These are phyloP conservation scores for Syncerus caffer DNA, from an alignment of 2,797 vertebrate species.

Conservation along the genomic window DNA sequence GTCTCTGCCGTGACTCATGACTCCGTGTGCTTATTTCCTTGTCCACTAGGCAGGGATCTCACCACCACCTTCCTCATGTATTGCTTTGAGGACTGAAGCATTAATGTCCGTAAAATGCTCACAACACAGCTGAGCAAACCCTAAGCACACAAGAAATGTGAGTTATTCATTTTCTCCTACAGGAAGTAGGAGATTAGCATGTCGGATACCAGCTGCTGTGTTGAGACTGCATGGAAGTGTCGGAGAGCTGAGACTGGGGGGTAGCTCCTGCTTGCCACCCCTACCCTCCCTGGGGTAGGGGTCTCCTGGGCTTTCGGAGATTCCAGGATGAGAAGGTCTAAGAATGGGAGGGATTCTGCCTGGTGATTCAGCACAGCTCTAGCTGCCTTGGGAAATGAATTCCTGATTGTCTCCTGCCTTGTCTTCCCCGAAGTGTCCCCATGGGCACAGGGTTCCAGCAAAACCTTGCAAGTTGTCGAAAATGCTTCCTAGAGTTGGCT, in stretches of 20 bases:
- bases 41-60: rapidly evolving
- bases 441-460: rapidly evolving
- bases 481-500: not conserved
- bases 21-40: not conserved
- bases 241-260: not conserved
- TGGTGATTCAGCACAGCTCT: not conserved
- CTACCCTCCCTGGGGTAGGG: not conserved
- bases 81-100: not conserved
- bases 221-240: not conserved
- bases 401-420: not conserved
- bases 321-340: not conserved
- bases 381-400: not conserved
- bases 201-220: not conserved
- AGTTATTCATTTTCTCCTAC: not conserved
- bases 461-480: not conserved
- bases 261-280: not conserved
- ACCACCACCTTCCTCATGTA: rapidly evolving
- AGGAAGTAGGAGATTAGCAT: not conserved
- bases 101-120: not conserved
- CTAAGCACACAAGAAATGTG: not conserved
- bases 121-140: not conserved
- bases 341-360: not conserved
- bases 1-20: not conserved
- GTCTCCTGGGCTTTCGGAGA: not conserved
- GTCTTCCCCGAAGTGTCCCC: not conserved